Conservation (phyloP, 2,113 vertebrate genomes). For the Formicarius rufipectus region DNA sequence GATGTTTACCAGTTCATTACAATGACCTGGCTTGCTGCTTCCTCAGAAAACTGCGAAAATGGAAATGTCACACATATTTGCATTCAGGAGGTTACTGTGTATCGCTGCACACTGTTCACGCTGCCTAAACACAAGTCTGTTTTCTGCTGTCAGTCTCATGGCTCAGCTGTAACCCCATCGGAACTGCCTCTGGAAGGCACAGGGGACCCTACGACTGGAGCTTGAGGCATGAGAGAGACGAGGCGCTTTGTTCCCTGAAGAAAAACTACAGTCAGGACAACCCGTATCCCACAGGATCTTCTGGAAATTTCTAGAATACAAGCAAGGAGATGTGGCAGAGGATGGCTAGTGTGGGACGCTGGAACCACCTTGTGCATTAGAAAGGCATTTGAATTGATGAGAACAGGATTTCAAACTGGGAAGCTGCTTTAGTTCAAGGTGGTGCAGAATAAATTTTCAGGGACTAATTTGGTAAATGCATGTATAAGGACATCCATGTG, state of each 20-base stretch:
- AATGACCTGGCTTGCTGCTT: slow-evolving; percentile 46
- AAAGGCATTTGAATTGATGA: not conserved
- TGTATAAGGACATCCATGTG: not conserved
- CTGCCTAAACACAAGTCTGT: slow-evolving; percentile 50
- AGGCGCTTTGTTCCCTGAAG: not conserved
- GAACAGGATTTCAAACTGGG: not conserved
- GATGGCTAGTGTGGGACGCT: not conserved
- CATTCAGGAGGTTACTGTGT: slow-evolving; percentile 49
- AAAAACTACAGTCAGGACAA: not conserved
- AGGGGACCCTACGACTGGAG: not conserved
- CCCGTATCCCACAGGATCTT: not conserved
- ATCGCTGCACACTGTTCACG: slow-evolving; percentile 26
- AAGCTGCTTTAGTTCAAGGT: not conserved
- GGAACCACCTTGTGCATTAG: not conserved
- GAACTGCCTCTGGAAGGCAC: not conserved
- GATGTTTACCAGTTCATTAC: slow-evolving; percentile 67
- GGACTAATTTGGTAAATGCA: not conserved
- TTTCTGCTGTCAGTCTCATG: slow-evolving; percentile 2
- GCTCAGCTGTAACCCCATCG: not conserved
- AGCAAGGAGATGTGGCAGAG: not conserved
- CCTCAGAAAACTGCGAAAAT: slow-evolving; percentile 46
- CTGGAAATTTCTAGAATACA: not conserved
- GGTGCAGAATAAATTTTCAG: not conserved
- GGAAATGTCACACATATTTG: slow-evolving; percentile 64
- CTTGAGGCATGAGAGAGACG: not conserved